A percentile compares a stretch with the other conserved stretches of the same genome.
These are phyloP conservation scores for Adela reaumurella DNA, from an alignment of 2,888 invertebrate species.

Conservation along the genomic window DNA sequence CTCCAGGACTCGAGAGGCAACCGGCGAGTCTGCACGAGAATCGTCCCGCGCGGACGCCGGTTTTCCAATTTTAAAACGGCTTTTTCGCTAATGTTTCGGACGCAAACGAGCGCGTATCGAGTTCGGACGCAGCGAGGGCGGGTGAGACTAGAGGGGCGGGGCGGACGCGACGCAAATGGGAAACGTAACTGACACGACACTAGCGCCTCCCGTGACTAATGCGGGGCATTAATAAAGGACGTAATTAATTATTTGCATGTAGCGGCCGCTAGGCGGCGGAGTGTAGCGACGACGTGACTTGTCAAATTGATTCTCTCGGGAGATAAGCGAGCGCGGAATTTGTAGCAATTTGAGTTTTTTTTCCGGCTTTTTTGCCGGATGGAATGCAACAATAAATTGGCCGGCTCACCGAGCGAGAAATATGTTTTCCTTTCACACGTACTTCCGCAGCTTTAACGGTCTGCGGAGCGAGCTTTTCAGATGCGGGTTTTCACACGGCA, in stretches of 20 bases:
- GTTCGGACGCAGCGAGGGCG: neutral
- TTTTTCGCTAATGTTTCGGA: neutral
- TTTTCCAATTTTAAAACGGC: neutral
- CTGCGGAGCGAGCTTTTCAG: too few species aligned
- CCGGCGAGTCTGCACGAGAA: neutral
- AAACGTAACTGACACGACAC: neutral
- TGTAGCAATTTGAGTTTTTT: neutral
- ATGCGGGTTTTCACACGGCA: too few species aligned
- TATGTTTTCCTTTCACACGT: too few species aligned
- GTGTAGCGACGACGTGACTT: neutral
- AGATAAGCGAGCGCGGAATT: neutral
- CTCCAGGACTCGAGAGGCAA: too few species aligned
- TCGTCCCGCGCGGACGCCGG: neutral
- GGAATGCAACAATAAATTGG: neutral
- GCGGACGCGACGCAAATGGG: neutral
- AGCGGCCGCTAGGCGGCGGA: neutral
- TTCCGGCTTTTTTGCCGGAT: neutral
- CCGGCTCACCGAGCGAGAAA: neutral
- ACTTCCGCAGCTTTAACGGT: too few species aligned
- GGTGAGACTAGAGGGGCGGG: neutral
- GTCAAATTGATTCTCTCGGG: neutral
- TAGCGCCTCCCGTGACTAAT: conserved; percentile 40
- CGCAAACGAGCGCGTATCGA: neutral
- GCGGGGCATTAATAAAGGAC: conserved; percentile 48
- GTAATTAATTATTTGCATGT: conserved; percentile 57